These are phyloP conservation scores for Eublepharis macularius DNA, from an alignment of 2,113 vertebrate genomes.

Conservation along the genomic window DNA sequence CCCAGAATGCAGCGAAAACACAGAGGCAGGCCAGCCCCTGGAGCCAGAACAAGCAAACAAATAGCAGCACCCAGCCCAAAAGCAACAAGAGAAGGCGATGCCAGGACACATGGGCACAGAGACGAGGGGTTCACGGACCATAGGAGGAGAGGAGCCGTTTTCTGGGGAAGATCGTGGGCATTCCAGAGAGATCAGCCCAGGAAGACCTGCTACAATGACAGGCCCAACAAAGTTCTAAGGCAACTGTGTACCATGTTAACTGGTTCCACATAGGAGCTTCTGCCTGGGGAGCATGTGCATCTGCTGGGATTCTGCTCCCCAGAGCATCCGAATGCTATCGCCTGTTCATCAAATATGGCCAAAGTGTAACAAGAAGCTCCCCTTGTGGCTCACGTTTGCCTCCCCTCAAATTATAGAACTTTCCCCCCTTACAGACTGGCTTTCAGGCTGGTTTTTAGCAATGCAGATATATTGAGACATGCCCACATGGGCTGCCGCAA, in stretches of 20 bases:
- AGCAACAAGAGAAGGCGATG: background rate
- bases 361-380: background rate
- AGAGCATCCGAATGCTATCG: background rate
- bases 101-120: background rate
- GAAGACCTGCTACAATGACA: background rate
- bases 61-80: conserved; percentile 9
- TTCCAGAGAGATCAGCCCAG: background rate
- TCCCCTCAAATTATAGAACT: background rate
- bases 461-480: background rate
- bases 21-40: background rate
- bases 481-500: too few species aligned
- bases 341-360: background rate
- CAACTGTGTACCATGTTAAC: background rate
- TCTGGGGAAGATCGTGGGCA: background rate
- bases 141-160: background rate
- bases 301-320: background rate
- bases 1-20: conserved; percentile 15
- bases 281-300: background rate
- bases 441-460: background rate
- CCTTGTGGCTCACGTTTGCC: too few species aligned
- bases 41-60: conserved; percentile 24
- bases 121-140: background rate
- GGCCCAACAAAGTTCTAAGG: background rate
- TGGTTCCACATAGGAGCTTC: too few species aligned
- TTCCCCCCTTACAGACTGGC: too few species aligned